A percentile compares a stretch with the other conserved stretches of the same genome.
phyloP scores from a whole-genome alignment of 2,797 vertebrate species.

The Chloroceryle amazona region DNA sequence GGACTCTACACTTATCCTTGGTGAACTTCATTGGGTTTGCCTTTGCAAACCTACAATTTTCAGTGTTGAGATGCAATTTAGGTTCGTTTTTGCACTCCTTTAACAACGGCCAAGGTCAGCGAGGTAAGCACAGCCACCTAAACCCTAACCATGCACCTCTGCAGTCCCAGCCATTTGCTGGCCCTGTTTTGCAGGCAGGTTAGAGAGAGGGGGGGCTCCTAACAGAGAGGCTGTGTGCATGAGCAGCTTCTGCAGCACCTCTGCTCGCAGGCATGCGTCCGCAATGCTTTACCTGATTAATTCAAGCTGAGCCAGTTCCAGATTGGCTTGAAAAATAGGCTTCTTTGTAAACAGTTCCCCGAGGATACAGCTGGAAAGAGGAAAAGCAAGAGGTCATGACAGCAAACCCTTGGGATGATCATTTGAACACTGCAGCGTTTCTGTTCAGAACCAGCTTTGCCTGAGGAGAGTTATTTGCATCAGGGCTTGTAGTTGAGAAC shows the following conservation, averaged over 20 bases:
- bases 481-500: slow-evolving; percentile 52
- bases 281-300: slow-evolving; percentile 91
- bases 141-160: background rate
- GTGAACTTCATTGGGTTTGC: too few species aligned
- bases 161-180: background rate
- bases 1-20: too few species aligned
- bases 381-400: slow-evolving; percentile 71
- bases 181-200: background rate
- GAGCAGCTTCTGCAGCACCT: slow-evolving; percentile 24
- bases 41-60: background rate
- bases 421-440: slow-evolving; percentile 2
- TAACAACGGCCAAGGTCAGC: background rate
- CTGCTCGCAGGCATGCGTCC: slow-evolving; percentile 18
- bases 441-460: slow-evolving; percentile 22
- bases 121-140: background rate
- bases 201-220: slow-evolving; percentile 1
- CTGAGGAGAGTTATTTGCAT: slow-evolving; percentile 54
- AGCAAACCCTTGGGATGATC: slow-evolving; percentile 48
- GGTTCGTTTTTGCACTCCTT: background rate
- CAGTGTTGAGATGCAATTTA: accelerated
- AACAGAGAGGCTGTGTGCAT: background rate
- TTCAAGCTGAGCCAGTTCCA: slow-evolving; percentile 97
- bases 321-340: slow-evolving; percentile 99
- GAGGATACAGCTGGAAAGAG: slow-evolving; percentile 91
- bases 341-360: slow-evolving; percentile 99